A percentile compares a stretch with the other conserved stretches of the same genome.
Conservation (phyloP, 2,113 vertebrate species). For the Gnathonemus longibarbis region DNA sequence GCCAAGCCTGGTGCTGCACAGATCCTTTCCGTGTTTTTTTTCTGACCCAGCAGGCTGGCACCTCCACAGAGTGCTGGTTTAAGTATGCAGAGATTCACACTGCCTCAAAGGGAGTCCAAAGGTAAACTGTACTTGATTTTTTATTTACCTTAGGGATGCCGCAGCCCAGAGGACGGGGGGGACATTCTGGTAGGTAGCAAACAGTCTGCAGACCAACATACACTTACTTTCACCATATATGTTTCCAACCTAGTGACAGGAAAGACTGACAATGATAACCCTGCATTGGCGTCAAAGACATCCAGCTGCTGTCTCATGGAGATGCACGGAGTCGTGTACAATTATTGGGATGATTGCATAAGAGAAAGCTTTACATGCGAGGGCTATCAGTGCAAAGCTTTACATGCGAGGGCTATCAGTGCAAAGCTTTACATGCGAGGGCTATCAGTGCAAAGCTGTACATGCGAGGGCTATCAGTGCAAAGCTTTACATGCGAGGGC, state of each 20-base stretch:
- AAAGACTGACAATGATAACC: background rate
- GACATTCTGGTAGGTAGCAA: background rate
- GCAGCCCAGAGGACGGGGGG: background rate
- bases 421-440: no score
- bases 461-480: no score
- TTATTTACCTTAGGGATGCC: background rate
- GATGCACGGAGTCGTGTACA: background rate
- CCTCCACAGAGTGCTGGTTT: background rate
- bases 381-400: background rate
- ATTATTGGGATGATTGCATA: background rate
- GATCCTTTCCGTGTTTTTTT: background rate
- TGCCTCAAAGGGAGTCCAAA: background rate
- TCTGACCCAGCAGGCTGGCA: background rate
- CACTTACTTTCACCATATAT: background rate
- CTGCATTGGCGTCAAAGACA: background rate
- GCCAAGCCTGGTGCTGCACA: background rate
- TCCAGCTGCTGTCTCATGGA: background rate
- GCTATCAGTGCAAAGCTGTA: background rate
- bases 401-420: no score
- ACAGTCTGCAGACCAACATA: background rate
- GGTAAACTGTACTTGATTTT: background rate
- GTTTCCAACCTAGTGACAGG: background rate
- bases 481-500: background rate
- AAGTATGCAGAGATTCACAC: background rate
- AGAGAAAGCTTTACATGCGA: background rate